Evolutionary conservation across 2,888 invertebrate species (phyloP).

Genomic region (Scaptomyza reducta): DNA sequence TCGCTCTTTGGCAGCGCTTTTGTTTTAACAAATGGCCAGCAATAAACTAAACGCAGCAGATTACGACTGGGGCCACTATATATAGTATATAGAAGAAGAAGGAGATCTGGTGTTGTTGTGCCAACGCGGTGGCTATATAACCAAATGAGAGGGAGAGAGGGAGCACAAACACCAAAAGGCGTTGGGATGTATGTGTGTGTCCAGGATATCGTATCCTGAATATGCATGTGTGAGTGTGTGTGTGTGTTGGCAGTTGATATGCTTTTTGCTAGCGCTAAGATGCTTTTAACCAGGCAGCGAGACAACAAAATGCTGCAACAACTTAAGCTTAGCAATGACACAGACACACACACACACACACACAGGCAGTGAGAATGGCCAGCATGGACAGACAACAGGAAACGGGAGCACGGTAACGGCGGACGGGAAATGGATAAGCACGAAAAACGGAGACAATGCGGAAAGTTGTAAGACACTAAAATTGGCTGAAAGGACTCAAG

Average conservation of each 20-base stretch:
- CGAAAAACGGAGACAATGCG: constrained; percentile 72
- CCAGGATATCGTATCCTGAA: constrained; percentile 9
- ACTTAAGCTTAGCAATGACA: constrained; percentile 72
- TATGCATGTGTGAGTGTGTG: constrained; percentile 12
- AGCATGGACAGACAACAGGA: neutral
- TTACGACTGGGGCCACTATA: constrained; percentile 47
- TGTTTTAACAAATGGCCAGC: constrained; percentile 66
- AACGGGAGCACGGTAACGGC: neutral
- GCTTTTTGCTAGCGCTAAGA: constrained; percentile 51
- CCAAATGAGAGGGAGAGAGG: neutral
- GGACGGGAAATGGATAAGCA: constrained; percentile 45
- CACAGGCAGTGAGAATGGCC: neutral
- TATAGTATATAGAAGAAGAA: constrained; percentile 6
- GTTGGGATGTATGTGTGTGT: constrained; percentile 13
- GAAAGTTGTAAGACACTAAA: constrained; percentile 75
- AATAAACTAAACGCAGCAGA: constrained; percentile 73
- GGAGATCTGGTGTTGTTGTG: constrained; percentile 3
- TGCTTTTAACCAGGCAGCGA: constrained; percentile 63
- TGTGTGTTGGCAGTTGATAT: constrained; percentile 48
- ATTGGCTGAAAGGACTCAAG: constrained; percentile 72
- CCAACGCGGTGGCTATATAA: constrained; percentile 6
- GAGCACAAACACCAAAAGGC: neutral
- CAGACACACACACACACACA: constrained; percentile 22
- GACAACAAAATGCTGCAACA: constrained; percentile 63
- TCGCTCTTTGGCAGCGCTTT: constrained; percentile 39